These are phyloP conservation scores for Heliothis virescens DNA, from an alignment of 1,140 invertebrate species.

Conservation along the genomic window DNA sequence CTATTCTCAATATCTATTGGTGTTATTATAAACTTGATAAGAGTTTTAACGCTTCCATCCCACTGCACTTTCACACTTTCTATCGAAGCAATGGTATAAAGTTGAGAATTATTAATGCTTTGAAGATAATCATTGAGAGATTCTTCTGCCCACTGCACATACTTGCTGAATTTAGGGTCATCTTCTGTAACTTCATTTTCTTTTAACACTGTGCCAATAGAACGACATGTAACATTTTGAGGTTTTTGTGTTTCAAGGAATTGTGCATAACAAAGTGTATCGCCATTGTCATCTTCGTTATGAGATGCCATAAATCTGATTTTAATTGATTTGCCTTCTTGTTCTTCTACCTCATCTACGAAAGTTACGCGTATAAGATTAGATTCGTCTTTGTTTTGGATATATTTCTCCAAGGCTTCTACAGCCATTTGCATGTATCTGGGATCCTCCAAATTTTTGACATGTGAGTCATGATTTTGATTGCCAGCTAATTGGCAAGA, in stretches of 20 bases:
- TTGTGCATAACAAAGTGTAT: slow-evolving; percentile 12
- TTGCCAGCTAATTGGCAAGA: slow-evolving; percentile 45
- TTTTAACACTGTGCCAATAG: neutral
- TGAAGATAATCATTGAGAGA: slow-evolving; percentile 38
- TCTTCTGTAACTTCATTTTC: slow-evolving; percentile 31
- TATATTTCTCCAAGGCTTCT: neutral
- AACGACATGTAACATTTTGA: slow-evolving; percentile 3
- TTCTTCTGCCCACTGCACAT: slow-evolving; percentile 56
- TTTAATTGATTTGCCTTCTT: neutral
- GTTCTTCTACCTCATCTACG: slow-evolving; percentile 8
- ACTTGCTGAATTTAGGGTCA: slow-evolving; percentile 56
- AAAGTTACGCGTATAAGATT: slow-evolving; percentile 15
- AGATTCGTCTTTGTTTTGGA: slow-evolving; percentile 6
- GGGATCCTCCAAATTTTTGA: neutral
- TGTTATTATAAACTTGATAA: slow-evolving; percentile 21
- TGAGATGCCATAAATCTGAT: slow-evolving; percentile 17
- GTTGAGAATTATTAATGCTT: neutral
- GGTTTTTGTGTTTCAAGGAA: neutral
- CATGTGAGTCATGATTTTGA: neutral
- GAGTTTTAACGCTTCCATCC: slow-evolving; percentile 17
- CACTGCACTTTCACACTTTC: slow-evolving; percentile 4
- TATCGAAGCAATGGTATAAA: neutral
- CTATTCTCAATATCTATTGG: slow-evolving; percentile 6
- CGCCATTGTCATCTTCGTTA: slow-evolving; percentile 23
- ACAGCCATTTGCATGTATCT: slow-evolving; percentile 26